Conservation (phyloP, 2,797 vertebrate species). For the Champsocephalus esox region DNA sequence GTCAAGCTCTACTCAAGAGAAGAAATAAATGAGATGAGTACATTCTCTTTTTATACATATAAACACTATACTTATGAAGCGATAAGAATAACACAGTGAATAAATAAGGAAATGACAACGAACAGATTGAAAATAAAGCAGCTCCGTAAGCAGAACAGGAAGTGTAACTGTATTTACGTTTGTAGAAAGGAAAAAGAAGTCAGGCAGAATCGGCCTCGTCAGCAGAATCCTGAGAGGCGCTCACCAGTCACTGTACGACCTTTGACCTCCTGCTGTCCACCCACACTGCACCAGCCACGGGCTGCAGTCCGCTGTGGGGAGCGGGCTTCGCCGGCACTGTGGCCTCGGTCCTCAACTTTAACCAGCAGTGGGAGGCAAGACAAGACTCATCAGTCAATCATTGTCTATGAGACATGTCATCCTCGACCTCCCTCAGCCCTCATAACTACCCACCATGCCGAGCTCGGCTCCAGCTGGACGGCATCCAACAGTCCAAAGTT, state of each 20-base stretch:
- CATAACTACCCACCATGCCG: constrained; percentile 57
- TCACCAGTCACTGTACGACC: constrained; percentile 76
- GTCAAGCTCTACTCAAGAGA: background rate
- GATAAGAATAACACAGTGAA: background rate
- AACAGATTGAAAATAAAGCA: background rate
- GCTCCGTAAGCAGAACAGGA: background rate
- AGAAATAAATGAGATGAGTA: background rate
- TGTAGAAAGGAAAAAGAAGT: constrained; percentile 61
- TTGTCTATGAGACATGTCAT: constrained; percentile 40
- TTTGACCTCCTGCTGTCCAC: constrained; percentile 69
- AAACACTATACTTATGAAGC: background rate
- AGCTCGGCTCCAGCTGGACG: constrained; percentile 44
- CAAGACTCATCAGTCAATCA: constrained; percentile 71
- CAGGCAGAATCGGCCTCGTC: constrained; percentile 63
- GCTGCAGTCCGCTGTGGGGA: constrained; percentile 14
- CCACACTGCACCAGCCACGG: constrained; percentile 34
- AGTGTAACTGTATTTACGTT: constrained; percentile 69
- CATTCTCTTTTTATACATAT: background rate
- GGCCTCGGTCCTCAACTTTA: constrained; percentile 56
- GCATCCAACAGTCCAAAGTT: constrained; percentile 34
- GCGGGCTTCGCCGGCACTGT: background rate
- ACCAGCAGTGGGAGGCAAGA: constrained; percentile 53
- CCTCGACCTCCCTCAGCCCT: constrained; percentile 35
- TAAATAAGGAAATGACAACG: background rate
- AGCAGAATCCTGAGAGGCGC: constrained; percentile 70